Base-by-base conservation (phyloP, 2,888 invertebrate species). In the Patella pellucida region DNA sequence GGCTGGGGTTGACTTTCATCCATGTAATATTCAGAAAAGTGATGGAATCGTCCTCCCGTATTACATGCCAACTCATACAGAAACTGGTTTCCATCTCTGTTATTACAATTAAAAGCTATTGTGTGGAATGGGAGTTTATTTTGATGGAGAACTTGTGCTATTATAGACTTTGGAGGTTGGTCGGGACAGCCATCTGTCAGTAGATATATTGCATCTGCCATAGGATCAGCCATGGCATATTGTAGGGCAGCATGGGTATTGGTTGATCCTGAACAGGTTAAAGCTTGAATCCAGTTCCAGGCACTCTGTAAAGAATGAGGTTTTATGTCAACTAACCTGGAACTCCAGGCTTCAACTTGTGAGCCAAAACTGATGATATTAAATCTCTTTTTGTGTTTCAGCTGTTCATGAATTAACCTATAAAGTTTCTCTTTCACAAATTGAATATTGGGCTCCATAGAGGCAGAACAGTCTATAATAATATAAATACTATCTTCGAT, bases 61-160 rank as follows among this genome's bases (percentile, higher is more conserved):
- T 88, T 87, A 73, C 85, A 84, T 9, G 91, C 88, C 74, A 91
- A 82, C 73, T 88, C 84, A 78, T 82, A 87, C 52, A 91, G 84
- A 81, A 91, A 91, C 73, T 85, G 81, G 80, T 91, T 91, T 19
- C 90, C 91, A 72, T 89, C 89, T 3, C 78, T 83, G 79, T 91
- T 91, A 70, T 89, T 86, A 81, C 91, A 91, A 87, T 91, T 91
- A 84, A 91, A 91, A 11, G 91, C 89, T 71, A 91, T 91, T 4
- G 90, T 88, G 82, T 91, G 91, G 51, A 91, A 85, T 0, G 91
- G 90, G 15, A 91, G 85, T 50, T 84, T 80, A 71, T 88, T 87
- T 78, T 89, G 87, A 84, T 90, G 86, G 81, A 87, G 86, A 7
- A 90, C 89, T 81, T 91, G 91, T 56, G 90, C 88, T 67, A 91